Conservation (phyloP, 1,140 invertebrate species). For the Ostrea denselamellosa region DNA sequence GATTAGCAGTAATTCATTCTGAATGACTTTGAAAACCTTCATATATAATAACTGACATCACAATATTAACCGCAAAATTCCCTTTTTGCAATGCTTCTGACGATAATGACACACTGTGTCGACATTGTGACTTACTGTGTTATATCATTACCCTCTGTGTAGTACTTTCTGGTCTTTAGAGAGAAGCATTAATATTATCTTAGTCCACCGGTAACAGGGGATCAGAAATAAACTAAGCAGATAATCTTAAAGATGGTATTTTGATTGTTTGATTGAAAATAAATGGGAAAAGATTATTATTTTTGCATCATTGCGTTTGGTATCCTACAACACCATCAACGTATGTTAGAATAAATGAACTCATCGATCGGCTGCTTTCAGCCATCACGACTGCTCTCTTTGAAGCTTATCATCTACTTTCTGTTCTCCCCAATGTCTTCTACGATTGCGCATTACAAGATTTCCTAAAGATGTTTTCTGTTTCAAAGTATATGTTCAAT, state of each 20-base stretch:
- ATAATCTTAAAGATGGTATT: conserved; percentile 22
- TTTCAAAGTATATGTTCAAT: not conserved
- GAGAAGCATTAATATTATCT: no score
- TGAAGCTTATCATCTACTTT: not conserved
- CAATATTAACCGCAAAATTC: no score
- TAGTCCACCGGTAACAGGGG: not conserved
- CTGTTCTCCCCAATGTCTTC: not conserved
- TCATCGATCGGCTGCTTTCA: not conserved
- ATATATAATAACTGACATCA: no score
- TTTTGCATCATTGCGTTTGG: conserved; percentile 7
- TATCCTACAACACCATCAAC: not conserved
- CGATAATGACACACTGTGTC: no score
- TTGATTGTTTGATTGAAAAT: conserved; percentile 40
- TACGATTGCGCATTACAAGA: not conserved
- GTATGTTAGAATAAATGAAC: not conserved
- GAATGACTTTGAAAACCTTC: no score
- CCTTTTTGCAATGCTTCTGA: no score
- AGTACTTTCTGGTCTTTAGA: no score
- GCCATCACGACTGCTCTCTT: not conserved
- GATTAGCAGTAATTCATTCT: no score
- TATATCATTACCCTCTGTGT: no score
- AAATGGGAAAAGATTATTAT: conserved; percentile 32
- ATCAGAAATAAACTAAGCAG: not conserved
- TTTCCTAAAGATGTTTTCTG: not conserved
- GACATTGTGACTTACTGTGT: no score